These are phyloP conservation scores for Epizoanthus ramosus DNA, from an alignment of 92 coral and sea anemone species.

Conservation along the genomic window DNA sequence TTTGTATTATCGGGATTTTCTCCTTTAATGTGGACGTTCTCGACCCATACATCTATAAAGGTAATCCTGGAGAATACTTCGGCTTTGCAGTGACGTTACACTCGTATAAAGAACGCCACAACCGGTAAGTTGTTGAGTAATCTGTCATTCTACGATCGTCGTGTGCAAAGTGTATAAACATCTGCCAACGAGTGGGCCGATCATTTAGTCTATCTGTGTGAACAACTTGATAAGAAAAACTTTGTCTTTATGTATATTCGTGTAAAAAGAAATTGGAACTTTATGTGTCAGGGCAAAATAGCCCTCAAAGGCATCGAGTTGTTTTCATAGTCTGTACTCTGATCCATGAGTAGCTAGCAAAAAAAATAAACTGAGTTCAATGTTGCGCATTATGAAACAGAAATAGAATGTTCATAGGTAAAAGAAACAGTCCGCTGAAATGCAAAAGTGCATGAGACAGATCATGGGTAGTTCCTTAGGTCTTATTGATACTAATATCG, in stretches of 20 bases:
- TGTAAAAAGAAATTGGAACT: not conserved
- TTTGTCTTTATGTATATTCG: not conserved
- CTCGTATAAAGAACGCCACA: not conserved
- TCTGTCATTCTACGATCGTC: not conserved
- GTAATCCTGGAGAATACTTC: constrained; percentile 68
- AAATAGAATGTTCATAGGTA: no score
- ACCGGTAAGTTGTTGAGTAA: constrained; percentile 39
- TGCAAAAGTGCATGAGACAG: no score
- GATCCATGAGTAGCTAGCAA: no score
- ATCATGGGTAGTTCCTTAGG: no score
- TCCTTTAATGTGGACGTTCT: constrained; percentile 65
- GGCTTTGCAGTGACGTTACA: constrained; percentile 76
- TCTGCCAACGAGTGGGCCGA: no score
- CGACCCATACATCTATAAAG: constrained; percentile 60
- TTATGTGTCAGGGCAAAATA: no score
- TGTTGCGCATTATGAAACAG: no score
- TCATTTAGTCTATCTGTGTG: not conserved
- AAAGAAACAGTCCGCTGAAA: no score
- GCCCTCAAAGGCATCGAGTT: no score
- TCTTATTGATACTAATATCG: no score
- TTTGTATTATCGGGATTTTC: not conserved
- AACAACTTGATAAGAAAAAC: not conserved
- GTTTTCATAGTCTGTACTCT: no score
- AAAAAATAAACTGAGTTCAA: no score
- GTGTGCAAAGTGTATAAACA: not conserved